These are phyloP conservation scores for Cephus runcator DNA, from an alignment of 2,888 invertebrate species.

Conservation along the genomic window DNA sequence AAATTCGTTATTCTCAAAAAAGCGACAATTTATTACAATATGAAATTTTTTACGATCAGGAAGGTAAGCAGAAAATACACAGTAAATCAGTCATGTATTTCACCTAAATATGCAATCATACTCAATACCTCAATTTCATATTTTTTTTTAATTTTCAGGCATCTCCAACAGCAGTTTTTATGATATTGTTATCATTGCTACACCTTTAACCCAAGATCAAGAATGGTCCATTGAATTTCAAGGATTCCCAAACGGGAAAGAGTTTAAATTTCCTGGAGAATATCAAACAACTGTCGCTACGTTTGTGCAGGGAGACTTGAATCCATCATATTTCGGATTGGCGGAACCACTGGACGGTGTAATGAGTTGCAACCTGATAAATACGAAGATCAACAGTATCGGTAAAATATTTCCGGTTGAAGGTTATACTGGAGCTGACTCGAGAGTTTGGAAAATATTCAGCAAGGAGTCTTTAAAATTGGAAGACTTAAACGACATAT, in stretches of 20 bases:
- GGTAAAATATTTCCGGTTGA: constrained; percentile 60
- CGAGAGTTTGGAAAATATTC: constrained; percentile 71
- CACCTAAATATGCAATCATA: too few relatives aligned
- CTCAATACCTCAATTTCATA: too few relatives aligned
- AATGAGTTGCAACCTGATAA: constrained; percentile 64
- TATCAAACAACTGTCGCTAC: constrained; percentile 71
- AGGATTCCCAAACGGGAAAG: constrained; percentile 55
- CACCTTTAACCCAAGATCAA: constrained; percentile 67
- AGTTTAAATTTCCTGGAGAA: constrained; percentile 57
- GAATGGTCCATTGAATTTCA: constrained; percentile 64
- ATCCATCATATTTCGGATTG: constrained; percentile 64
- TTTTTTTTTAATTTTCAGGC: background rate
- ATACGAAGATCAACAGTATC: constrained; percentile 66
- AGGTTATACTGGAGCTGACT: constrained; percentile 30
- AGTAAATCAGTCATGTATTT: too few relatives aligned
- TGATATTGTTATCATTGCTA: constrained; percentile 71
- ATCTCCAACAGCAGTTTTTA: constrained; percentile 57
- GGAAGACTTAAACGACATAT: constrained; percentile 66
- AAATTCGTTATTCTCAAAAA: constrained; percentile 39
- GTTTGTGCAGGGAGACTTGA: constrained; percentile 68
- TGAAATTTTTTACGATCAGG: constrained; percentile 44
- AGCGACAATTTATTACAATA: constrained; percentile 36
- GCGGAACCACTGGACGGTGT: constrained; percentile 57
- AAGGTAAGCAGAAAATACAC: constrained; percentile 31
- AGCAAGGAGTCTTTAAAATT: constrained; percentile 65